These are phyloP conservation scores for Sthenelais limicola DNA, from an alignment of 2,888 invertebrate genomes.

Conservation along the genomic window DNA sequence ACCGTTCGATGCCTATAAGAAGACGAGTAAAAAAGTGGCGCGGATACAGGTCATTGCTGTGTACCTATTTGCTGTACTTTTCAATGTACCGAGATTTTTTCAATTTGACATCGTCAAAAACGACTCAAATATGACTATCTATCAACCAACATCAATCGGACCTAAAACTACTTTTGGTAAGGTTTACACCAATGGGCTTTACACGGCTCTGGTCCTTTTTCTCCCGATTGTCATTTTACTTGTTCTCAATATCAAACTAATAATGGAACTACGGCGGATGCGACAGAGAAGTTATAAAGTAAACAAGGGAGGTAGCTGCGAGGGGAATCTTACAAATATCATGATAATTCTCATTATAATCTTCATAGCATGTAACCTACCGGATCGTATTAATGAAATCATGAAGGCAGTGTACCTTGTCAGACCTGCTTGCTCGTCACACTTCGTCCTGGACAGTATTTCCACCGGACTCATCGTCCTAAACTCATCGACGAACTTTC, in stretches of 20 bases:
- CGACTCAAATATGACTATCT: background rate
- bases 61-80: slow-evolving; percentile 41
- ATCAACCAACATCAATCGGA: background rate
- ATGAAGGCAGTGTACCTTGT: background rate
- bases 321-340: slow-evolving; percentile 37
- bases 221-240: slow-evolving; percentile 15
- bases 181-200: slow-evolving; percentile 30
- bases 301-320: background rate
- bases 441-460: slow-evolving; percentile 8
- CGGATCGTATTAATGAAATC: slow-evolving; percentile 16
- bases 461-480: slow-evolving; percentile 11
- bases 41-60: slow-evolving; percentile 49
- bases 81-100: slow-evolving; percentile 51
- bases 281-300: background rate
- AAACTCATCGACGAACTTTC: slow-evolving; percentile 39
- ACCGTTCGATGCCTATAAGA: slow-evolving; percentile 45
- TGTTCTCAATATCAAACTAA: slow-evolving; percentile 27
- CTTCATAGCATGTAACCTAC: slow-evolving; percentile 23
- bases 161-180: background rate
- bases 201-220: slow-evolving; percentile 23
- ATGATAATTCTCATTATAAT: slow-evolving; percentile 35
- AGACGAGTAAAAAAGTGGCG: slow-evolving; percentile 45
- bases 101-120: slow-evolving; percentile 23
- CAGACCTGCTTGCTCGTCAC: background rate
- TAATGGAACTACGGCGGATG: slow-evolving; percentile 24